phyloP scores from a whole-genome alignment of 2,888 invertebrate species.

The Clanis bilineata region DNA sequence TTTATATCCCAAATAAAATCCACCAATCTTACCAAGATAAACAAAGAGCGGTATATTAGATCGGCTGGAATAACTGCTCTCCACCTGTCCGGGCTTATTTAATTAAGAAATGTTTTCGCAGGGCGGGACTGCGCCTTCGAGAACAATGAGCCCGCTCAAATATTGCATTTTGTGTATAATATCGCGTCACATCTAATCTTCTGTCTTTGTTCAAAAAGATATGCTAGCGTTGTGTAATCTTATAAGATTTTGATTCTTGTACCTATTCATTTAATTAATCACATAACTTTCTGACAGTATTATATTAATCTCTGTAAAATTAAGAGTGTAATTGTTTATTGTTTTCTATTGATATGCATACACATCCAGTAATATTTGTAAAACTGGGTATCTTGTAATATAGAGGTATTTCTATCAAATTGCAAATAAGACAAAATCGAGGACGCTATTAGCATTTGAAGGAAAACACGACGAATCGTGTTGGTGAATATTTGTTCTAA shows the following conservation, averaged over 20 bases:
- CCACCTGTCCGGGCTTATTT: conserved; percentile 63
- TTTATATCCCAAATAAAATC: neutral
- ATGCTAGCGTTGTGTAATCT: neutral
- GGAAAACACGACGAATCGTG: no score
- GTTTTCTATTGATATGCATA: no score
- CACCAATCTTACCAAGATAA: conserved; percentile 36
- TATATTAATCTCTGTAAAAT: no score
- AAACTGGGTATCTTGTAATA: no score
- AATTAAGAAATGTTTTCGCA: conserved; percentile 66
- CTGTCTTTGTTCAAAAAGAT: conserved; percentile 32
- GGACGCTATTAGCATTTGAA: no score
- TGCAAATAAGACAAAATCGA: no score
- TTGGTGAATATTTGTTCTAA: no score
- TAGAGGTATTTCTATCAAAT: no score
- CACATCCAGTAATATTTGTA: no score
- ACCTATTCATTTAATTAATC: no score
- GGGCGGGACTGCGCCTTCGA: conserved; percentile 33
- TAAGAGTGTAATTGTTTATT: no score
- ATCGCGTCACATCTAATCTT: conserved; percentile 35
- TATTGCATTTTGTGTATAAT: conserved; percentile 52
- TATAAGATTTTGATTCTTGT: neutral
- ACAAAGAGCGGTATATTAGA: conserved; percentile 60
- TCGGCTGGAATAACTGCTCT: conserved; percentile 43
- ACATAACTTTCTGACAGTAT: no score
- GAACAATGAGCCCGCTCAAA: conserved; percentile 41